These are phyloP conservation scores for Hydrozoanthus tunicans DNA, from an alignment of 64 coral and sea anemone species.

Conservation along the genomic window DNA sequence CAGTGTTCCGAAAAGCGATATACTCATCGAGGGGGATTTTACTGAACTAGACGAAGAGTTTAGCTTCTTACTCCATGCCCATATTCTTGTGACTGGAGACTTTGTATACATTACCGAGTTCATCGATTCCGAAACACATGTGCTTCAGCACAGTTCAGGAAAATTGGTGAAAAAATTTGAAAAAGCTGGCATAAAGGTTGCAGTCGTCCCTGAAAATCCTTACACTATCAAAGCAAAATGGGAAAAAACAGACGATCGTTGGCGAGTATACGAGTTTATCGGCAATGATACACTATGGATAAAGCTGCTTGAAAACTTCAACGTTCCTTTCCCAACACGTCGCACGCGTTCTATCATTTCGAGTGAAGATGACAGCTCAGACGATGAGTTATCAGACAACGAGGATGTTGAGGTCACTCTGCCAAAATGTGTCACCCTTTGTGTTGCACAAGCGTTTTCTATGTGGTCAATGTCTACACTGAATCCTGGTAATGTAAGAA, in stretches of 20 bases:
- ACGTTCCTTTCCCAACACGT: background rate
- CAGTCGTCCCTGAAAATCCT: conserved; percentile 37
- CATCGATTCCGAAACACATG: conserved; percentile 50
- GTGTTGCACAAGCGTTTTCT: conserved; percentile 46
- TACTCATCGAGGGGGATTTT: conserved; percentile 45
- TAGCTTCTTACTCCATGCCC: conserved; percentile 32
- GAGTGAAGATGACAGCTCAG: conserved; percentile 34
- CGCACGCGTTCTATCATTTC: background rate
- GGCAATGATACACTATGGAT: conserved; percentile 36
- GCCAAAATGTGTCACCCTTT: conserved; percentile 47
- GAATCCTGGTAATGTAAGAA: conserved; percentile 43
- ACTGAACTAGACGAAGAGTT: conserved; percentile 44
- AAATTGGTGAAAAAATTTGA: conserved; percentile 60
- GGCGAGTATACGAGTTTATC: conserved; percentile 34
- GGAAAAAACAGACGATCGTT: conserved; percentile 26
- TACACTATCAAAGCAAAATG: conserved; percentile 48
- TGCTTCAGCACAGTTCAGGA: conserved; percentile 57
- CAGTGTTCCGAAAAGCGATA: conserved; percentile 36
- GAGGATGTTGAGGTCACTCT: conserved; percentile 14
- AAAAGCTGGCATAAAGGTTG: conserved; percentile 10
- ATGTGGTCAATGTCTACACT: conserved; percentile 54
- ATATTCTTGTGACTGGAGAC: conserved; percentile 23
- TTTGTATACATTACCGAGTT: conserved; percentile 44
- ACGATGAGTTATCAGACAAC: conserved; percentile 36
- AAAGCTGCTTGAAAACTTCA: conserved; percentile 15